Percentiles rank a stretch among this genome's conserved stretches.
Conservation (phyloP, 2,113 vertebrate species). For the Mastomys coucha region DNA sequence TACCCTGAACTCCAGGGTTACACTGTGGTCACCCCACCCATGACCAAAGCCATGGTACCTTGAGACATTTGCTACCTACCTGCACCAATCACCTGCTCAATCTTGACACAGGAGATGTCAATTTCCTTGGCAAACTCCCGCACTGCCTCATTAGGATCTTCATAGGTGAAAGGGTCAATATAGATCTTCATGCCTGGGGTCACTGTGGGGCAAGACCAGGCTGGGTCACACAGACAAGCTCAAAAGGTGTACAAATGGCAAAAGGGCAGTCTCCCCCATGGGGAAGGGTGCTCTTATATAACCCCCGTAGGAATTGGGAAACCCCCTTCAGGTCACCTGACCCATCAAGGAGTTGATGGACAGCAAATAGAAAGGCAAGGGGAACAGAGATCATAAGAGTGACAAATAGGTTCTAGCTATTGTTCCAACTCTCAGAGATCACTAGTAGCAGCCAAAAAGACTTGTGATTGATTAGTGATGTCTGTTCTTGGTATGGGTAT, state of each 20-base stretch:
- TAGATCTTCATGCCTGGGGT: conserved; percentile 99
- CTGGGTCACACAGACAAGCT: conserved; percentile 71
- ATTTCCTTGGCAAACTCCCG: conserved; percentile 98
- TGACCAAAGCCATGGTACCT: neutral
- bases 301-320: neutral
- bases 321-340: neutral
- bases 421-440: conserved; percentile 10
- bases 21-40: neutral
- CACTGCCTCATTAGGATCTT: conserved; percentile 98
- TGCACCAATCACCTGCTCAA: conserved; percentile 98
- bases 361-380: neutral
- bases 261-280: neutral
- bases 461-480: neutral
- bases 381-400: neutral
- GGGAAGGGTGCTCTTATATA: neutral
- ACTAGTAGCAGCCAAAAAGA: neutral
- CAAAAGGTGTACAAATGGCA: neutral
- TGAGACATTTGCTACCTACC: conserved; percentile 86
- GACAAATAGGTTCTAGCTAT: neutral
- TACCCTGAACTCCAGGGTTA: neutral
- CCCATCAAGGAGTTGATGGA: neutral
- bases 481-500: neutral
- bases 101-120: conserved; percentile 97
- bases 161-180: conserved; percentile 98
- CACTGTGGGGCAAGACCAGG: conserved; percentile 87